Conservation (phyloP, 2,797 vertebrate genomes). For the Aerospiza tachiro region DNA sequence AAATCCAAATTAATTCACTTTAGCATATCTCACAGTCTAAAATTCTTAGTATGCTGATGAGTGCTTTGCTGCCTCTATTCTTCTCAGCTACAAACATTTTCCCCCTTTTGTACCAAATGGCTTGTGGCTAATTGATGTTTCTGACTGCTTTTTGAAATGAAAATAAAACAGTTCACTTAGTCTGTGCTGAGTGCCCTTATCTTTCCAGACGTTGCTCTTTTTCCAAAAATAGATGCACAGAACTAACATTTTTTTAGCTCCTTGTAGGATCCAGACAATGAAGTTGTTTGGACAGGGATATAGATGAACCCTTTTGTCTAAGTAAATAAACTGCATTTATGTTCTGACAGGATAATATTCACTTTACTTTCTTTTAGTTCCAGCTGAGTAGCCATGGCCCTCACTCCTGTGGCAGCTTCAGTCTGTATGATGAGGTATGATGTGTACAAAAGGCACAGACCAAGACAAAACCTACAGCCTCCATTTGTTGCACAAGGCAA, state of each 20-base stretch:
- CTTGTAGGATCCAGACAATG: conserved; percentile 87
- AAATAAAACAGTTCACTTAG: conserved; percentile 88
- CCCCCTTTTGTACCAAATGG: conserved; percentile 88
- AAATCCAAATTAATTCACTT: conserved; percentile 99
- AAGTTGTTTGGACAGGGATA: conserved; percentile 94
- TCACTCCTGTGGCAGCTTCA: conserved; percentile 82
- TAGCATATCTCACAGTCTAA: conserved; percentile 94
- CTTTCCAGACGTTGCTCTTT: conserved; percentile 82
- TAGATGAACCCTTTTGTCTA: conserved; percentile 95
- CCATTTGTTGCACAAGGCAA: conserved; percentile 91
- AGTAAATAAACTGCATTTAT: conserved; percentile 95
- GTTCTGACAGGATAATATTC: conserved; percentile 93
- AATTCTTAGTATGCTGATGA: conserved; percentile 95
- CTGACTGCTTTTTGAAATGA: conserved; percentile 87
- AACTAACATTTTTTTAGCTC: conserved; percentile 79
- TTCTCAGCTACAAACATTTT: conserved; percentile 86
- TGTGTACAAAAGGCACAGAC: conserved; percentile 85
- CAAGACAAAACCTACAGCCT: conserved; percentile 83
- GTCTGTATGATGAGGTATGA: conserved; percentile 84
- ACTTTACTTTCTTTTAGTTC: conserved; percentile 89
- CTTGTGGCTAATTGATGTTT: conserved; percentile 90
- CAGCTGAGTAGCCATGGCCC: conserved; percentile 84
- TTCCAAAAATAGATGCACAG: conserved; percentile 82
- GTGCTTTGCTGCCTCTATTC: conserved; percentile 82
- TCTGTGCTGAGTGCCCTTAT: conserved; percentile 84